Percentiles rank a stretch among this genome's conserved stretches.
phyloP scores from a whole-genome alignment of 1,140 invertebrate genomes.

The Diorhabda sublineata region DNA sequence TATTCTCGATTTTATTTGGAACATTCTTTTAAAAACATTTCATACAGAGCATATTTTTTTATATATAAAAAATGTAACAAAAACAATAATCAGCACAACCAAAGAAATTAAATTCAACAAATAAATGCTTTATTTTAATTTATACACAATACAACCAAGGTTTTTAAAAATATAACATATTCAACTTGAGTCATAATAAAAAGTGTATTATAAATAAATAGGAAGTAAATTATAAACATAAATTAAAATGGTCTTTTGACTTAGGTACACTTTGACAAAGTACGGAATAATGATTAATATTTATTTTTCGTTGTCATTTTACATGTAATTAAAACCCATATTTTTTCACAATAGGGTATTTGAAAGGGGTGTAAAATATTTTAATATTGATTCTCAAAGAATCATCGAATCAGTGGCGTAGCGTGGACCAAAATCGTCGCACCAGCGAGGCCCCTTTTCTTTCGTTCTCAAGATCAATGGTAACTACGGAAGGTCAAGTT shows the following conservation, averaged over 20 bases:
- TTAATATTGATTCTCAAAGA: too few relatives aligned
- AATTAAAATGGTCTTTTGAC: background rate
- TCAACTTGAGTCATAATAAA: background rate
- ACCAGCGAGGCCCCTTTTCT: too few relatives aligned
- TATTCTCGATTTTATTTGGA: background rate
- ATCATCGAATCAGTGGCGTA: too few relatives aligned
- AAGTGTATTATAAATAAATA: background rate
- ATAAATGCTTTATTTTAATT: background rate
- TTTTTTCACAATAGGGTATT: too few relatives aligned
- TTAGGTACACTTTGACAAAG: background rate
- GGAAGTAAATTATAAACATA: background rate
- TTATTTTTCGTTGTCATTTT: too few relatives aligned
- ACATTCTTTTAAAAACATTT: background rate
- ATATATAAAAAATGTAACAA: background rate
- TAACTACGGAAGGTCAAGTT: too few relatives aligned
- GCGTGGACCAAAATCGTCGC: too few relatives aligned
- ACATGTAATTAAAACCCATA: too few relatives aligned
- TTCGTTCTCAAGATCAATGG: too few relatives aligned
- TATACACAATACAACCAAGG: background rate
- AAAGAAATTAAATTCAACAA: background rate
- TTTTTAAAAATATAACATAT: background rate
- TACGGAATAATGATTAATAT: too few relatives aligned
- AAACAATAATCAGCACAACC: constrained; percentile 2
- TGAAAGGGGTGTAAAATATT: too few relatives aligned
- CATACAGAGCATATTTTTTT: background rate